These are phyloP conservation scores for Tenthredo distinguenda DNA, from an alignment of 2,888 invertebrate genomes.

Conservation along the genomic window DNA sequence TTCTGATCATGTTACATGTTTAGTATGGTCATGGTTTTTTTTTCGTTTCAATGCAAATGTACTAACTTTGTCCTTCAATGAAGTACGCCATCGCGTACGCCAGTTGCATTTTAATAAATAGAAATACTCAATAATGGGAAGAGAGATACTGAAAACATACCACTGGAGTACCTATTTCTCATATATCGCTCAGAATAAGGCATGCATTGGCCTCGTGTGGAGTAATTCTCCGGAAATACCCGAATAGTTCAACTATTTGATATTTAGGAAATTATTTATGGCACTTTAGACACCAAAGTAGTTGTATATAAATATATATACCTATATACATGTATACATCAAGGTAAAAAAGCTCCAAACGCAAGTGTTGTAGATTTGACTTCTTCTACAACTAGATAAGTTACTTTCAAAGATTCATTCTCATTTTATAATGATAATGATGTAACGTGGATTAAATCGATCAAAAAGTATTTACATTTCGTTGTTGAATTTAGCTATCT, in stretches of 20 bases:
- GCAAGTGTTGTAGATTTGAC: neutral
- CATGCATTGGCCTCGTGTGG: neutral
- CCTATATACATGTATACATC: neutral
- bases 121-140: neutral
- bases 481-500: neutral
- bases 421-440: neutral
- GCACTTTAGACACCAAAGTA: neutral
- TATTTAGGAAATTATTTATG: neutral
- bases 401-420: neutral
- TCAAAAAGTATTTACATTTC: neutral
- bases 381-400: neutral
- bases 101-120: neutral
- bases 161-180: neutral
- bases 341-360: neutral
- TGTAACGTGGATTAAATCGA: neutral
- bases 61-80: neutral
- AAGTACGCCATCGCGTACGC: neutral
- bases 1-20: slow-evolving; percentile 3
- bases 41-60: neutral
- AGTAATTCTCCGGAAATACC: neutral
- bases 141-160: neutral
- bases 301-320: neutral
- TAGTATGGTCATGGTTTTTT: neutral
- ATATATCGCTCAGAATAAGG: slow-evolving; percentile 5
- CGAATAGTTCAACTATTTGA: neutral